Base-by-base conservation (phyloP, 1,140 invertebrate species). In the Diabrotica virgifera region DNA sequence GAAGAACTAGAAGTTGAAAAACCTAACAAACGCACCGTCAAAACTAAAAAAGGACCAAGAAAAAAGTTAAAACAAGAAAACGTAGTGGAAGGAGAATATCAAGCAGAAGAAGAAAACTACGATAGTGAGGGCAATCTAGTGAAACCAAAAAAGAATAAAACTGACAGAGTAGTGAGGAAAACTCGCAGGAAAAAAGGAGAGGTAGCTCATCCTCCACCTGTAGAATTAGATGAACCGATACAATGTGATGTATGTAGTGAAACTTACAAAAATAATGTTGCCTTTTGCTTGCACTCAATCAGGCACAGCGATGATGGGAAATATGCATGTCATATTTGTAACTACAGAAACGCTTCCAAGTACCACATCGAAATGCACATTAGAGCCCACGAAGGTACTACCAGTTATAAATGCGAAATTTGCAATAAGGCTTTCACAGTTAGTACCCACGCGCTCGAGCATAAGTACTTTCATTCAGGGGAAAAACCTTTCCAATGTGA, bases 401-500 rank as follows among this genome's bases (percentile, higher is more conserved):
- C 78, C 5, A 75, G 81, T 75, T 83, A 80, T 60, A 82, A 78
- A 67, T 84, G 82, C 60, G 77, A 82, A 10, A 76, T 78, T 24
- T 84, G 82, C 62, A 74, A 78, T 11, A 82, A 82, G 65, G 78
- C 79, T 10, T 84, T 84, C 63, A 77, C 80, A 53, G 78, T 81
- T 6, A 79, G 76, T 57, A 82, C 81, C 0, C 81, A 81, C 75
- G 81, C 79, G 0, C 36, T 71, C 12, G 76, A 78, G 52, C 77
- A 78, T 59, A 75, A 77, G 55, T 72, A 78, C 62, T 77, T 72
- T 11, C 87, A 89, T 61, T 85, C 82, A 0, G 84, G 85, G 0
- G 80, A 85, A 59, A 84, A 84, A 58, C 86, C 86, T 0, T 89
- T 82, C 69, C 76, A 82, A 6, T 90, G 88, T 70, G 79, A 85